Conservation (phyloP, 2,888 invertebrate genomes). For the Desoria tigrina region DNA sequence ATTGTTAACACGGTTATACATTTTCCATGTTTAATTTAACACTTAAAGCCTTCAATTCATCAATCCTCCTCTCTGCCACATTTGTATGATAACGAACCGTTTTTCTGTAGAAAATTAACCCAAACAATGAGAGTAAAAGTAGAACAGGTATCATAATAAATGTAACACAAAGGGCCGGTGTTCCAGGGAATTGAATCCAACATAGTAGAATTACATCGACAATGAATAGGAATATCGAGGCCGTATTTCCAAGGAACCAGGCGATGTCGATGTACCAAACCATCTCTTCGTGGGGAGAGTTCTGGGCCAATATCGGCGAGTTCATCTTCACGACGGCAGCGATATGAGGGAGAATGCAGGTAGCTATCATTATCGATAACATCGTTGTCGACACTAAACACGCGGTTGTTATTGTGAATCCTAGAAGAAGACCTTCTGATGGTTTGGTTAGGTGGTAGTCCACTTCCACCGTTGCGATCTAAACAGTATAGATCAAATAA, state of each 20-base stretch:
- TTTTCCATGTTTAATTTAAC: conserved; percentile 29
- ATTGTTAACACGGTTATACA: too few relatives aligned
- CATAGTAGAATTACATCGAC: conserved; percentile 49
- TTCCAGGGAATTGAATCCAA: conserved; percentile 49
- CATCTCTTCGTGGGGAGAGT: conserved; percentile 38
- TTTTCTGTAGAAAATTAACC: conserved; percentile 49
- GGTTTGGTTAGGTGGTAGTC: too few relatives aligned
- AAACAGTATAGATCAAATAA: too few relatives aligned
- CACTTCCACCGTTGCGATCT: conserved; percentile 53
- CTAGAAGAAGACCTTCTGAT: conserved; percentile 31
- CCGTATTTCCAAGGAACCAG: conserved; percentile 50
- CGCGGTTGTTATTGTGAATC: conserved; percentile 47
- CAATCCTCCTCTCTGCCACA: conserved; percentile 34
- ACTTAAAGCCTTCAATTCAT: conserved; percentile 39
- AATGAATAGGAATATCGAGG: conserved; percentile 49
- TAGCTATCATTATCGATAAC: conserved; percentile 51
- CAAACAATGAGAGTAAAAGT: conserved; percentile 43
- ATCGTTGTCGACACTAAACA: conserved; percentile 47
- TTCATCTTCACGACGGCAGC: conserved; percentile 48
- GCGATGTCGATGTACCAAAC: conserved; percentile 39
- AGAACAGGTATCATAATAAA: conserved; percentile 48
- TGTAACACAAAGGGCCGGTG: conserved; percentile 41
- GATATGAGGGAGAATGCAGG: conserved; percentile 50
- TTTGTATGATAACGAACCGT: conserved; percentile 47
- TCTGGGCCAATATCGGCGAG: conserved; percentile 24